A percentile compares a stretch with the other conserved stretches of the same genome.
These are phyloP conservation scores for Nephrotoma appendiculata DNA, from an alignment of 2,888 invertebrate species.

Conservation along the genomic window DNA sequence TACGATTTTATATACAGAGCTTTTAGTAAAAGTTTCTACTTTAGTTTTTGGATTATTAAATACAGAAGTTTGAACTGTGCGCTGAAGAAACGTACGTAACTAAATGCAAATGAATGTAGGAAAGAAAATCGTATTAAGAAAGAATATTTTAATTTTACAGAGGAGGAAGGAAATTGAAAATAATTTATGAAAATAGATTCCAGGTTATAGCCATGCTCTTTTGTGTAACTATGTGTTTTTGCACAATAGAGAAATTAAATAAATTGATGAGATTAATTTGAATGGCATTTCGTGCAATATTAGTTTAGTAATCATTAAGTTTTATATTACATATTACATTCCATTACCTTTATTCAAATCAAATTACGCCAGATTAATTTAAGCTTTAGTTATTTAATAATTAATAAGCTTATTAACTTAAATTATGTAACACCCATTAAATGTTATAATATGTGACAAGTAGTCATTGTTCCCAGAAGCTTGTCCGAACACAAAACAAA, in stretches of 20 bases:
- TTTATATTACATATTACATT: not conserved
- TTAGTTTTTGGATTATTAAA: not conserved
- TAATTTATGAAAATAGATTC: not conserved
- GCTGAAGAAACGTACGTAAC: not conserved
- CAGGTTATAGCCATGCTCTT: not conserved
- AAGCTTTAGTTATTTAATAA: no score
- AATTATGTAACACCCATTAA: no score
- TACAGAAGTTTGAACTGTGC: not conserved
- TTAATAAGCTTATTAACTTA: no score
- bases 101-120: not conserved
- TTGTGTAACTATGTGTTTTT: not conserved
- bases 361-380: not conserved
- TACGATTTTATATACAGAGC: not conserved
- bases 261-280: not conserved
- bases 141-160: not conserved
- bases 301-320: not conserved
- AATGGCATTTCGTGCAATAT: not conserved
- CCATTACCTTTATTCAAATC: not conserved
- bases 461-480: not conserved
- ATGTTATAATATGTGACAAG: not conserved
- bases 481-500: not conserved
- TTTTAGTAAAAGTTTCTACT: not conserved
- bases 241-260: not conserved
- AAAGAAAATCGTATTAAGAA: not conserved
- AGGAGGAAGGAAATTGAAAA: not conserved